Base-by-base conservation (phyloP, 1,140 invertebrate species). In the Zaprionus ghesquierei region DNA sequence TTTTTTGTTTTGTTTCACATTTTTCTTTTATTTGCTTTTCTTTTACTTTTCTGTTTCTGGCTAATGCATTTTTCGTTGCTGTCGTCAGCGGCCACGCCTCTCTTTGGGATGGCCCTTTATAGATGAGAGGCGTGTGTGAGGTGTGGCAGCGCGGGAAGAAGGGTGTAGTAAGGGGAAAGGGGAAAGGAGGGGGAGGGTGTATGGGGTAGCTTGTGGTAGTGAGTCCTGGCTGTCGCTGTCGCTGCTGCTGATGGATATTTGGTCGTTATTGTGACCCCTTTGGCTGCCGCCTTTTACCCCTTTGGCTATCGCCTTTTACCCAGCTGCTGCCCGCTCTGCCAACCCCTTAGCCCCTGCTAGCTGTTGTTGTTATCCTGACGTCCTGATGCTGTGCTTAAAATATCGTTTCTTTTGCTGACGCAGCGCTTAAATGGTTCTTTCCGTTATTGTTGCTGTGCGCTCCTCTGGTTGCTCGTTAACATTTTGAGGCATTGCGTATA, bases 371-470 rank as follows among this genome's bases (percentile, higher is more conserved):
- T 15, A 31, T 64, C 44, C 63, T 61, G n/a, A n/a, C n/a, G n/a
- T n/a, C 27, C 50, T 55, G 13, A 46, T 31, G 54, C 61, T 71
- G 64, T 81, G 66, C 78, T 81, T 81, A 81, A 81, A 81, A 81
- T 69, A 81, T 81, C 74, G 77, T 81, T 81, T 77, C 74, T 77
- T 70, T n/a, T 61, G 75, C 79, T 79, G 80, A 84, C 71, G 62
- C 71, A 75, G 71, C 75, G 56, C 60, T 79, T 79, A 65, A 82
- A 71, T 71, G 54, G 46, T 69, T 63, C 22, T 13, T 44, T 35
- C 18, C 54, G 18, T 22, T 18, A 3, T 25, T 53, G 58, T 50
- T 69, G 27, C n/a, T 49, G 20, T 54, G 50, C 25, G 6, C 27
- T 15, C 50, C 29, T 27, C 15, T 50, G 22, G 50, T 62, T 62